A percentile compares a stretch with the other conserved stretches of the same genome.
Conservation (phyloP, 2,888 invertebrate genomes). For the Lordiphosa fenestrarum region DNA sequence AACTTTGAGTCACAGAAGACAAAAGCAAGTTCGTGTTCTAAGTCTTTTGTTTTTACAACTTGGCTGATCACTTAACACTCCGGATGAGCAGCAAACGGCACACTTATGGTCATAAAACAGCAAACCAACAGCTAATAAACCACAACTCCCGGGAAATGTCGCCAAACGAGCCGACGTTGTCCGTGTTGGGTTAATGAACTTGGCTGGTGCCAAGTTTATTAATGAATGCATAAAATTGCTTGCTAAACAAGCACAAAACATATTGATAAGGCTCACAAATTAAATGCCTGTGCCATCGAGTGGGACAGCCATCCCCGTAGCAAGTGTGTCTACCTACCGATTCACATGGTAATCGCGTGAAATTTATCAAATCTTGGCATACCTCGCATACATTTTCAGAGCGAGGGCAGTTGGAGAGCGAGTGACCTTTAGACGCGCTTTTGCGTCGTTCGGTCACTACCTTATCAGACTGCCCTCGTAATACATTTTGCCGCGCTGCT, state of each 20-base stretch:
- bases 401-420: too few species aligned
- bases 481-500: slow-evolving; percentile 28
- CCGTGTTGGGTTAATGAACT: slow-evolving; percentile 60
- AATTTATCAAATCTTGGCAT: slow-evolving; percentile 44
- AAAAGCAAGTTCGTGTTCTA: slow-evolving; percentile 61
- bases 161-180: slow-evolving; percentile 25
- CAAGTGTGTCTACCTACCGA: slow-evolving; percentile 35
- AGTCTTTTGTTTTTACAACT: slow-evolving; percentile 66
- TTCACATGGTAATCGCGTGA: slow-evolving; percentile 70
- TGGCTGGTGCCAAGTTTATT: slow-evolving; percentile 37
- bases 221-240: slow-evolving; percentile 62
- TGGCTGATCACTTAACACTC: slow-evolving; percentile 45
- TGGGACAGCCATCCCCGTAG: slow-evolving; percentile 7
- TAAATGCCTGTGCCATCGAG: slow-evolving; percentile 32
- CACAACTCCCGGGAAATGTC: slow-evolving; percentile 28
- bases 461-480: slow-evolving; percentile 27
- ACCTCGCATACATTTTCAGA: slow-evolving; percentile 46
- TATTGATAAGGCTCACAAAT: slow-evolving; percentile 68
- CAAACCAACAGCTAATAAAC: slow-evolving; percentile 31
- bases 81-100: slow-evolving; percentile 36
- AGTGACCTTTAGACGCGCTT: too few species aligned
- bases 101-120: slow-evolving; percentile 45
- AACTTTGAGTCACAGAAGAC: slow-evolving; percentile 30
- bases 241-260: slow-evolving; percentile 46
- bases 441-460: too few species aligned